These are phyloP conservation scores for Eupithecia abbreviata DNA, from an alignment of 2,888 invertebrate genomes.

Conservation along the genomic window DNA sequence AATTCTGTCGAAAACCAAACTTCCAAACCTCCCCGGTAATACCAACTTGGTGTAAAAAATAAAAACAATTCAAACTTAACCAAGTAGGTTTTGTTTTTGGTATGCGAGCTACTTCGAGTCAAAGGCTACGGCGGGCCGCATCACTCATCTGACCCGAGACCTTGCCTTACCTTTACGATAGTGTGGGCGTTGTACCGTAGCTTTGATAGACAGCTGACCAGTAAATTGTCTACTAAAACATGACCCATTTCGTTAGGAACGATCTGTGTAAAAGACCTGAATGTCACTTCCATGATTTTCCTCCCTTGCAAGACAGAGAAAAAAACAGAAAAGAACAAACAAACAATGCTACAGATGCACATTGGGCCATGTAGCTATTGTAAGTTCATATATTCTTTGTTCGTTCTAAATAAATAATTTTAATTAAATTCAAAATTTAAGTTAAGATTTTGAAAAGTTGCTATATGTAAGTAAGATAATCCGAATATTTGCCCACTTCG, in stretches of 20 bases:
- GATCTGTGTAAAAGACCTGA: neutral
- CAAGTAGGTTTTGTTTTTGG: neutral
- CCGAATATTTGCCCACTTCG: too few species aligned
- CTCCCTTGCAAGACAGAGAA: neutral
- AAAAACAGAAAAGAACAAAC: too few species aligned
- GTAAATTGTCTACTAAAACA: slow-evolving; percentile 15
- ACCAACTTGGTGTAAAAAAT: neutral
- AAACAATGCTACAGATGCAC: too few species aligned
- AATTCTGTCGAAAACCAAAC: neutral
- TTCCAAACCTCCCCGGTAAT: neutral
- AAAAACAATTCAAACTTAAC: neutral
- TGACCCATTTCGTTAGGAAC: neutral
- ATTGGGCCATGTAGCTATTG: too few species aligned
- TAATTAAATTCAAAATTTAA: too few species aligned
- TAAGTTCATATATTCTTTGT: too few species aligned
- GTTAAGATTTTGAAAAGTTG: too few species aligned
- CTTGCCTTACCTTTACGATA: slow-evolving; percentile 66
- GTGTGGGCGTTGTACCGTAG: slow-evolving; percentile 43
- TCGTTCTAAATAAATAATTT: too few species aligned
- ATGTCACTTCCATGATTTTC: neutral
- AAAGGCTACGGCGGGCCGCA: slow-evolving; percentile 78
- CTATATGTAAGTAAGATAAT: too few species aligned
- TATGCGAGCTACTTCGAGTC: slow-evolving; percentile 58
- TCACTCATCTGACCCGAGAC: slow-evolving; percentile 75
- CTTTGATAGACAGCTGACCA: slow-evolving; percentile 52